These are phyloP conservation scores for Platysteira castanea DNA, from an alignment of 2,113 vertebrate species.

Conservation along the genomic window DNA sequence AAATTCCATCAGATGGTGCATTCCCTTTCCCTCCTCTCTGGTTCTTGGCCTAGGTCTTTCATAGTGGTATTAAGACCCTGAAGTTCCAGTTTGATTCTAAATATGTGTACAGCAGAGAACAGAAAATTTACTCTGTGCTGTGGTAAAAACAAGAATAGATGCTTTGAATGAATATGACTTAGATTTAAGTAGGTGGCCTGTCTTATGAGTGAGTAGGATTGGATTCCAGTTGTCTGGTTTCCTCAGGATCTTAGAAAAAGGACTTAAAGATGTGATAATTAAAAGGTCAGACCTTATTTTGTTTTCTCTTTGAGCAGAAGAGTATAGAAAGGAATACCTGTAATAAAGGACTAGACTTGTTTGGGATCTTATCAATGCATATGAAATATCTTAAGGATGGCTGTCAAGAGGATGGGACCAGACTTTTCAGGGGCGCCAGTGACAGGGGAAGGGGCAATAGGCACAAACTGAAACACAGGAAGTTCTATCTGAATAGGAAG, in stretches of 20 bases:
- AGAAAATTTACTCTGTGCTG: not conserved
- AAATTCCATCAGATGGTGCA: not conserved
- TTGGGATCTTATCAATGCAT: not conserved
- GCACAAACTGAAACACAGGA: not conserved
- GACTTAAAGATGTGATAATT: not conserved
- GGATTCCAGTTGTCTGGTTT: not conserved
- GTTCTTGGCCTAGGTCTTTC: not conserved
- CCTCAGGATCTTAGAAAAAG: not conserved
- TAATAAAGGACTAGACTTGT: not conserved
- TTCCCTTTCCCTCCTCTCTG: not conserved
- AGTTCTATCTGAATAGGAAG: not conserved
- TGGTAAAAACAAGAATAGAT: not conserved
- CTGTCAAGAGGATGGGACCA: not conserved
- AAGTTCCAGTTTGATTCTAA: not conserved
- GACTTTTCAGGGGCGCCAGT: not conserved
- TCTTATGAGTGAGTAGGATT: not conserved
- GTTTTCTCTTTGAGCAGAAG: not conserved
- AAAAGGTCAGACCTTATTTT: not conserved
- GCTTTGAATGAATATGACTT: not conserved
- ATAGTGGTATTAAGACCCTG: not conserved
- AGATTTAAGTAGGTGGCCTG: not conserved
- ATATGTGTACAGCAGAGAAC: not conserved
- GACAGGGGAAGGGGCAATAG: not conserved
- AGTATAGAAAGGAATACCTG: not conserved
- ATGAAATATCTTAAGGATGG: not conserved